Base-by-base conservation (phyloP, 2,113 vertebrate genomes). In the Oceanodroma tethys region DNA sequence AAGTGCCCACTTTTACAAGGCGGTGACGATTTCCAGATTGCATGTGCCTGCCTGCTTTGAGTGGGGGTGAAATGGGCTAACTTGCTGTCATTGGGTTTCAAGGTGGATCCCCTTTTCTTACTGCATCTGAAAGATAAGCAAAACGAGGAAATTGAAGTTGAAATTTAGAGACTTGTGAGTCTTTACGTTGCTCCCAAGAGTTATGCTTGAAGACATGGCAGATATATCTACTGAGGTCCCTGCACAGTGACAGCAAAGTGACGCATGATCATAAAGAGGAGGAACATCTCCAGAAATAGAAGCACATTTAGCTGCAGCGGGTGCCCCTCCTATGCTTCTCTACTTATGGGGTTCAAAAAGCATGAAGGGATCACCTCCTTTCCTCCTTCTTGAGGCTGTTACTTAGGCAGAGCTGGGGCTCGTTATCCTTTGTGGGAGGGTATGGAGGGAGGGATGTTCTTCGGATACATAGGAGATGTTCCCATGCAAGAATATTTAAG, bases 1-100 rank as follows among this genome's bases (percentile, higher is more conserved):
- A 65, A 92, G 65, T 73, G 73, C 48, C 76, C 68, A 48, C 68
- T 87, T 94, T 79, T 79, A 59, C 55, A 89, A 81, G 32, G 65
- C 7, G 13, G 67, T 26, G 60, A 50, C 20, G 42, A 63, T 78
- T 96, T 95, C 86, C 89, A 88, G 75, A 50, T 38, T 72, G 67
- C 25, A 16, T 42, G 32, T 56, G 86, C 63, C 63, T 82, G 66
- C 65, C 66, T 66, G 66, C 60, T 63, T 16, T 34, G 72, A 45
- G 56, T 16, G 36, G 23, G 50, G 36, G 16, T 79, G 55, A 59
- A 88, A 50, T 0, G 0, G 45, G 43, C 42, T 63, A 38, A 6
- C 26, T 74, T 60, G 32, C 58, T 66, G n/a, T 53, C 56, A 16
- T 0, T 88, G 48, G 27, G 30, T 52, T 74, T 71, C 47, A 19